Conservation (phyloP, 2,113 vertebrate genomes). For the Plectropomus leopardus region DNA sequence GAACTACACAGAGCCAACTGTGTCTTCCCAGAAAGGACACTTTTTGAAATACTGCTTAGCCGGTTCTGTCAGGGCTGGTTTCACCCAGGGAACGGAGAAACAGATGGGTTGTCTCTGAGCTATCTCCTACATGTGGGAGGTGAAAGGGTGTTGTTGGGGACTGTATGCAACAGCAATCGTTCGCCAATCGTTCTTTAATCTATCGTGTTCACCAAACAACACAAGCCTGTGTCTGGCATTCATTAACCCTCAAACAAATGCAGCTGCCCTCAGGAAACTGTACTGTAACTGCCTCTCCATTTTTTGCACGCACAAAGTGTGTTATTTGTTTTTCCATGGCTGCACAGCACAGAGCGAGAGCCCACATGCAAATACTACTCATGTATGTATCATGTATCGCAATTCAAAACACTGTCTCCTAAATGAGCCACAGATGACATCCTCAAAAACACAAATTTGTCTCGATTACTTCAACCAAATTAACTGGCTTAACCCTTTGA, state of each 20-base stretch:
- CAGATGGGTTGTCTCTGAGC: slow-evolving; percentile 79
- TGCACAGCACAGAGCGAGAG: slow-evolving; percentile 21
- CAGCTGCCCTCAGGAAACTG: slow-evolving; percentile 67
- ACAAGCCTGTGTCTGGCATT: slow-evolving; percentile 67
- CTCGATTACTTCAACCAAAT: not conserved
- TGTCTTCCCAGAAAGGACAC: slow-evolving; percentile 58
- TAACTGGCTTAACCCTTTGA: slow-evolving; percentile 1
- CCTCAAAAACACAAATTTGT: not conserved
- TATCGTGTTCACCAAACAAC: slow-evolving; percentile 59
- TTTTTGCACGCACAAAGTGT: slow-evolving; percentile 42
- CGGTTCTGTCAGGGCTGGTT: slow-evolving; percentile 77
- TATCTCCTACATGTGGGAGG: slow-evolving; percentile 75
- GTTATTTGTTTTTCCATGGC: slow-evolving; percentile 65
- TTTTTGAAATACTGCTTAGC: slow-evolving; percentile 67
- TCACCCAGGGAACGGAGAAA: slow-evolving; percentile 78
- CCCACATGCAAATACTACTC: slow-evolving; percentile 1
- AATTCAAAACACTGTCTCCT: not conserved
- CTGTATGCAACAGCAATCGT: slow-evolving; percentile 66
- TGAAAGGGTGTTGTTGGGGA: slow-evolving; percentile 80
- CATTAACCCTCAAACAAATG: slow-evolving; percentile 62
- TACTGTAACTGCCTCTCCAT: slow-evolving; percentile 55
- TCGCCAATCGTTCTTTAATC: slow-evolving; percentile 68
- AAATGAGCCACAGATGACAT: not conserved
- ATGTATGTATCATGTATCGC: not conserved
- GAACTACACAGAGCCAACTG: slow-evolving; percentile 56